These are phyloP conservation scores for Talpa occidentalis DNA, from an alignment of 2,113 vertebrate genomes.

Conservation along the genomic window DNA sequence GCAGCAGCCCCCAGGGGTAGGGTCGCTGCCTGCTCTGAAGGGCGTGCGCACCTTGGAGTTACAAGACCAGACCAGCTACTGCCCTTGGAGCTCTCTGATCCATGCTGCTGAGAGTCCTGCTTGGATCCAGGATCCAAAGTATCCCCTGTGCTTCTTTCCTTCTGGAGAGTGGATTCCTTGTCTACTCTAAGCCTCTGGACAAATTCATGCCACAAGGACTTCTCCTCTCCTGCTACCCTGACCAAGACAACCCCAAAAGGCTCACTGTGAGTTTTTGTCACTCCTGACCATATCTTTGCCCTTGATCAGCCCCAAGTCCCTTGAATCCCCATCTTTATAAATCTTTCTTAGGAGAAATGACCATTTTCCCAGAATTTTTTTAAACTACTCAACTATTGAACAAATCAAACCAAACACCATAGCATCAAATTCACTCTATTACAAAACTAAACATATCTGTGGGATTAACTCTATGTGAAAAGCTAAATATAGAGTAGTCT, in stretches of 20 bases:
- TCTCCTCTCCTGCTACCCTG: too few relatives aligned
- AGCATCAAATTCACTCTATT: neutral
- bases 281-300: neutral
- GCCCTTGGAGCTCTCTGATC: neutral
- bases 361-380: neutral
- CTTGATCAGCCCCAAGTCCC: neutral
- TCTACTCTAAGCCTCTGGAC: neutral
- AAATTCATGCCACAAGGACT: fast-evolving
- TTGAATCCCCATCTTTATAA: neutral
- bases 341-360: neutral
- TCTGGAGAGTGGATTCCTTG: too few relatives aligned
- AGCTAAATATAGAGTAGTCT: neutral
- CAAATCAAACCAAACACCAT: neutral
- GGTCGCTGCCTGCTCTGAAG: too few relatives aligned
- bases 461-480: neutral
- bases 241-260: neutral
- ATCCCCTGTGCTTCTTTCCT: neutral
- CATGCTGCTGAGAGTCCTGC: neutral
- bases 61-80: neutral
- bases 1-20: too few relatives aligned
- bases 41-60: too few relatives aligned
- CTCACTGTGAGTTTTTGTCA: neutral
- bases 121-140: neutral
- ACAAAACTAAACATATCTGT: neutral
- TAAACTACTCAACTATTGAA: neutral